phyloP scores from a whole-genome alignment of 2,797 vertebrate genomes.

The Cyprinodon diabolis region DNA sequence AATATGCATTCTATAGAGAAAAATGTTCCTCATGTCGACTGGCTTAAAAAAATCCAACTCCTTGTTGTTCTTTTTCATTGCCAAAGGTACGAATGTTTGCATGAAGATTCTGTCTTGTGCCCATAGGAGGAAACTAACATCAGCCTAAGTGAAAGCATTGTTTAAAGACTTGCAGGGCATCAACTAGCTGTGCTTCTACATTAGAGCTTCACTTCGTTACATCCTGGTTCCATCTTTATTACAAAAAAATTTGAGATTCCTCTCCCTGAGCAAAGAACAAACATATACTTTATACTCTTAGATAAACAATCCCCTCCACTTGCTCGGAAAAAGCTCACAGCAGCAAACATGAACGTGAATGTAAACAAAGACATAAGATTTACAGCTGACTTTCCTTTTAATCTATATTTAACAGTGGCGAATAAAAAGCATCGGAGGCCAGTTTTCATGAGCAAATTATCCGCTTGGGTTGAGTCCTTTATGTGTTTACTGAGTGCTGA shows the following conservation, averaged over 20 bases:
- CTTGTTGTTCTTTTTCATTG: too few species aligned
- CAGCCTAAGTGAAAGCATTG: conserved; percentile 4
- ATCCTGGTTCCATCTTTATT: conserved; percentile 29
- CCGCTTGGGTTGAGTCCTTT: conserved; percentile 59
- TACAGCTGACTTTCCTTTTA: conserved; percentile 71
- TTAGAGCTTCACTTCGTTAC: conserved; percentile 48
- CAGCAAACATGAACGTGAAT: conserved; percentile 38
- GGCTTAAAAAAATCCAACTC: too few species aligned
- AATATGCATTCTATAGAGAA: too few species aligned
- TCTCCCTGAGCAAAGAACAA: conserved; percentile 31
- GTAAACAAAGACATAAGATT: conserved; percentile 61
- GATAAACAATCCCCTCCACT: conserved; percentile 34
- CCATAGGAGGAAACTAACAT: background rate
- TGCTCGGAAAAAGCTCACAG: conserved; percentile 29
- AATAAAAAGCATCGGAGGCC: conserved; percentile 62
- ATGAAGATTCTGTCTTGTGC: background rate
- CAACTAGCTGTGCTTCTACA: conserved; percentile 44
- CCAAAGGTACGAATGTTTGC: conserved; percentile 5
- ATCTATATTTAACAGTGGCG: conserved; percentile 60
- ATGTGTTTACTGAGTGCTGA: conserved; percentile 72
- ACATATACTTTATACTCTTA: conserved; percentile 14
- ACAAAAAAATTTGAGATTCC: conserved; percentile 29
- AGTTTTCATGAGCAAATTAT: conserved; percentile 68
- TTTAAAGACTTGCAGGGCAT: conserved; percentile 40
- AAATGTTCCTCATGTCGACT: too few species aligned